Base-by-base conservation (phyloP, 2,797 vertebrate species). In the Falco naumanni region DNA sequence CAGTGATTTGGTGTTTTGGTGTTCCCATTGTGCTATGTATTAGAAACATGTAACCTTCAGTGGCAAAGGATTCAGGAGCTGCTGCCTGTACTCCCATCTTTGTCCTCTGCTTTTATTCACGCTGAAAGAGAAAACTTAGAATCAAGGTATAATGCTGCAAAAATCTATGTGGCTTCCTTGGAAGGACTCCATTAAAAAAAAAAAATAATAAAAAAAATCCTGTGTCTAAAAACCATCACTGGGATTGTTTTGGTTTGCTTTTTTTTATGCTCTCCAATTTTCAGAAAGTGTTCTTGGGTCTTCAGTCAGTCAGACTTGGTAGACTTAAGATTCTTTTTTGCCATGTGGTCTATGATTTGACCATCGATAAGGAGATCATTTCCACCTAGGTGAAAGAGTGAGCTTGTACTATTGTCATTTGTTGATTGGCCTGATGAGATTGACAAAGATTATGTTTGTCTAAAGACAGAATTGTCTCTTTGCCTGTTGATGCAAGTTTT, bases 91-190 rank as follows among this genome's bases (percentile, higher is more conserved):
- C 22, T 82, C 18, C 34, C 10, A 7, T 80, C 48, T 88, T 72
- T 85, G 21, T 90, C 19, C 9, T 72, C 63, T 66, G 33, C 29
- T 64, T 66, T 78, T 81, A 15, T 88, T 31, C 25, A 8, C 85
- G 24, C 25, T 83, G 56, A 87, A 95, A 84, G 84, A 92, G 57
- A 85, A 93, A 90, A 84, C 53, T 61, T 92, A 74, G 63, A 96
- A 86, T 85, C 66, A 76, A 75, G 37, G 21, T 60, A 21, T 59
- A 78, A 84, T 3, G 37, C 24, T 39, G 21, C 1, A 83, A 79
- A 96, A 92, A 66, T 72, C 71, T 61, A 33, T 84, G 18, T 93
- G 72, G 14, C 56, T 94, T 93, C 48, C 9, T 59, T 43, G 20
- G 41, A 64, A 47, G 37, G 5, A 51, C 8, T 88, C 24, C 7